Conservation (phyloP, 2,113 vertebrate genomes). For the Psephotus haematonotus region DNA sequence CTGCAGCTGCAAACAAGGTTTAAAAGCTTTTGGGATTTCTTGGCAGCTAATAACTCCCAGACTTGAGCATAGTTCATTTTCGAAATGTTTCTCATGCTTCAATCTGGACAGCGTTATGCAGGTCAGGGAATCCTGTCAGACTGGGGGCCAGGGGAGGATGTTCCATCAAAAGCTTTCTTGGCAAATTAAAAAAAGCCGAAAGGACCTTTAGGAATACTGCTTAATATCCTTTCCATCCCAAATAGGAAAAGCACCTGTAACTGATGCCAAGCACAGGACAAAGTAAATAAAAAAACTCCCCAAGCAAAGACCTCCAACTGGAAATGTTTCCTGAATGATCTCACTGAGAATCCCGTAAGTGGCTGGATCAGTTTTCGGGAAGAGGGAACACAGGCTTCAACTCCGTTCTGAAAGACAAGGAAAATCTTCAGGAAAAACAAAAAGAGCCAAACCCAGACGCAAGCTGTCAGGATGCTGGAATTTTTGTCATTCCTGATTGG, state of each 20-base stretch:
- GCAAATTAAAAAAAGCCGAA: constrained; percentile 31
- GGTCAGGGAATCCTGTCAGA: constrained; percentile 62
- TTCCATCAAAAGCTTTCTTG: constrained; percentile 49
- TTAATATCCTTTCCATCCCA: constrained; percentile 55
- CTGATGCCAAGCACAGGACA: constrained; percentile 56
- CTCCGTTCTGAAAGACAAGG: background rate
- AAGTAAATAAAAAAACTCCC: constrained; percentile 32
- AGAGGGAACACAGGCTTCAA: background rate
- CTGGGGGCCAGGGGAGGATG: constrained; percentile 28
- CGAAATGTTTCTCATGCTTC: constrained; percentile 40
- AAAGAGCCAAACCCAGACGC: background rate
- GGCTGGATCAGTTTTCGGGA: constrained; percentile 22
- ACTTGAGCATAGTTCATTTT: constrained; percentile 13
- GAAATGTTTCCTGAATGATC: constrained; percentile 27
- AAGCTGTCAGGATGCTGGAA: background rate
- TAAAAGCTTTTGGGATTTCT: constrained; percentile 36
- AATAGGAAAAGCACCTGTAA: constrained; percentile 65
- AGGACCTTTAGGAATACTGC: constrained; percentile 58
- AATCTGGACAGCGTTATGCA: constrained; percentile 63
- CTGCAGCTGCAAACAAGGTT: constrained; percentile 53
- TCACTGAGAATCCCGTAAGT: constrained; percentile 57
- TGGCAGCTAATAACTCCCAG: constrained; percentile 58
- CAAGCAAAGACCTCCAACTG: constrained; percentile 29
- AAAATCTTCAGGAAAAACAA: background rate
- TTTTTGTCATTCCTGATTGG: background rate